phyloP scores from a whole-genome alignment of 2,113 vertebrate genomes.

The Pachycephala philippinensis region DNA sequence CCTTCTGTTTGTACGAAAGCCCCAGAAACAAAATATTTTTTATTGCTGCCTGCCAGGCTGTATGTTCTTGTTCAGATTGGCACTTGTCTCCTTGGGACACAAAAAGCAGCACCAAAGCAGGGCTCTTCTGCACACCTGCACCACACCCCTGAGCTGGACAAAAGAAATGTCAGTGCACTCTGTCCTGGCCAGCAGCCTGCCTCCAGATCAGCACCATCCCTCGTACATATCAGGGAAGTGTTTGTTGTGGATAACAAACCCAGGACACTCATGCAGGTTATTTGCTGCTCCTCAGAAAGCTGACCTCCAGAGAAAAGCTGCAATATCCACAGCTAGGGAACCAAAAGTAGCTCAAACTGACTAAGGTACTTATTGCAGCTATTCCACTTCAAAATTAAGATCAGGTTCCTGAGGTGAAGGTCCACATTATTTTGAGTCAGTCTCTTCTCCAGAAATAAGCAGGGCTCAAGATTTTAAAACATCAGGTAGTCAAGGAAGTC shows the following conservation, averaged over 20 bases:
- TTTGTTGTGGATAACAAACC: fast-evolving
- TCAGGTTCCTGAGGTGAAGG: neutral
- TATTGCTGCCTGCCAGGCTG: neutral
- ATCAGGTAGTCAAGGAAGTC: neutral
- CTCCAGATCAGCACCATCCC: neutral
- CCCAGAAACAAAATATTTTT: neutral
- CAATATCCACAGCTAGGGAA: neutral
- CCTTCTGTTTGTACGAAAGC: neutral
- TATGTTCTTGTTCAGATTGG: neutral
- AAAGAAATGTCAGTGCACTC: neutral
- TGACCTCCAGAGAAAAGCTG: neutral
- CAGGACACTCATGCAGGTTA: neutral
- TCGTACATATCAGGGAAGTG: neutral
- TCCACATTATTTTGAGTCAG: neutral
- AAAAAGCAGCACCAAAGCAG: neutral
- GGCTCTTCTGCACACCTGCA: fast-evolving
- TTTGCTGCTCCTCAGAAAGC: neutral
- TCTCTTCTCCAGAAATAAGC: neutral
- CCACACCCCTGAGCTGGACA: neutral
- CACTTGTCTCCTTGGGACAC: neutral
- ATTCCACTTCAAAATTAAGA: neutral
- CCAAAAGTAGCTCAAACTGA: neutral
- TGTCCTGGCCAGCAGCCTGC: neutral
- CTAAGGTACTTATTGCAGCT: neutral
- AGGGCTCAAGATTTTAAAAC: neutral